Evolutionary conservation across 2,797 vertebrate species (phyloP).

Genomic region (Erpetoichthys calabaricus): DNA sequence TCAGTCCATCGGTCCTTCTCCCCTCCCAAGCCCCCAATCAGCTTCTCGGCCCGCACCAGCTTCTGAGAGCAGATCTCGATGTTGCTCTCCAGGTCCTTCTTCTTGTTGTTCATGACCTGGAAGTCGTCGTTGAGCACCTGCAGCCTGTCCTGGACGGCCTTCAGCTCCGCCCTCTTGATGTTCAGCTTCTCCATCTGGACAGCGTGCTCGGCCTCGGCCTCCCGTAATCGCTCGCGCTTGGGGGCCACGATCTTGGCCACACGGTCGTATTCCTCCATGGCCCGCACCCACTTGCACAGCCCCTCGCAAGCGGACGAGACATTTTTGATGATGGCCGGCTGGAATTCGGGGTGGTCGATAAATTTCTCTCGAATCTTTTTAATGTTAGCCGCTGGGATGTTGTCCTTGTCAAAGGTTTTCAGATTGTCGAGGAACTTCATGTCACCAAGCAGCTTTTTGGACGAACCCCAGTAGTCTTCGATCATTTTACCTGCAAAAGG

Average conservation of each 20-base stretch:
- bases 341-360: constrained; percentile 71
- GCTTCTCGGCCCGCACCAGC: constrained; percentile 67
- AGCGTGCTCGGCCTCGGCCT: constrained; percentile 53
- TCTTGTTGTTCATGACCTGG: constrained; percentile 61
- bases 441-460: constrained; percentile 82
- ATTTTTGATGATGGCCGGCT: constrained; percentile 71
- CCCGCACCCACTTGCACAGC: constrained; percentile 84
- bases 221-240: constrained; percentile 58
- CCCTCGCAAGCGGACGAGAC: constrained; percentile 87
- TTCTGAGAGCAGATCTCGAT: constrained; percentile 81
- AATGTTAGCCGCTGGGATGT: constrained; percentile 60
- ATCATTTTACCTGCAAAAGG: constrained; percentile 71
- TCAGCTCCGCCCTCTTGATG: constrained; percentile 67
- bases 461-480: constrained; percentile 81
- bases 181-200: constrained; percentile 63
- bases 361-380: constrained; percentile 80
- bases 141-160: constrained; percentile 63
- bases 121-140: constrained; percentile 65
- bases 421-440: constrained; percentile 78
- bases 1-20: constrained; percentile 89
- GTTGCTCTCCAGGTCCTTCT: constrained; percentile 62
- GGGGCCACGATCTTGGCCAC: constrained; percentile 81
- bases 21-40: constrained; percentile 82
- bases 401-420: constrained; percentile 75
- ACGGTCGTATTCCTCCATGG: constrained; percentile 79